A percentile compares a stretch with the other conserved stretches of the same genome.
Conservation (phyloP, 2,797 vertebrate genomes). For the Gouania willdenowi region DNA sequence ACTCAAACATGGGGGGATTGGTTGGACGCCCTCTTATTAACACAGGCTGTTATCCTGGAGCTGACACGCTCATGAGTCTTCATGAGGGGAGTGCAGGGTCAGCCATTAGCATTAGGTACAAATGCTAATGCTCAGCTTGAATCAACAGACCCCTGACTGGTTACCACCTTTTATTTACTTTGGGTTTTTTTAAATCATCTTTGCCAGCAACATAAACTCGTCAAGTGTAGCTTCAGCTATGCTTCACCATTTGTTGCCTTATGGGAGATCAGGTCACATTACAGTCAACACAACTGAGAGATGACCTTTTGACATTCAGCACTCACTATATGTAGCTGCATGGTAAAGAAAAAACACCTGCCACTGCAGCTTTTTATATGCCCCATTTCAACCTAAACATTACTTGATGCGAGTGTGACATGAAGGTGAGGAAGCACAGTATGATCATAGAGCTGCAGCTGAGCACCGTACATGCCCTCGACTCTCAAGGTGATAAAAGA, state of each 20-base stretch:
- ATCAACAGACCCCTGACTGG: slow-evolving; percentile 62
- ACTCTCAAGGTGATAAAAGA: slow-evolving; percentile 77
- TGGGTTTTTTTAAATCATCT: slow-evolving; percentile 40
- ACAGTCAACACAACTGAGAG: slow-evolving; percentile 3
- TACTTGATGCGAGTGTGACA: slow-evolving; percentile 3
- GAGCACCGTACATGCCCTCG: slow-evolving; percentile 23
- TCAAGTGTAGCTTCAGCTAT: slow-evolving; percentile 24
- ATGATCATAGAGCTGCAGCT: slow-evolving; percentile 18
- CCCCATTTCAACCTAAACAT: slow-evolving; percentile 9
- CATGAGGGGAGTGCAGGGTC: slow-evolving; percentile 69
- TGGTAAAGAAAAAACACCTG: slow-evolving; percentile 1
- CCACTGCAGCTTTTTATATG: not conserved
- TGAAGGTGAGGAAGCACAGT: slow-evolving; percentile 16
- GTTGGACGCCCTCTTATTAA: slow-evolving; percentile 71
- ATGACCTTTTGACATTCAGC: slow-evolving; percentile 3
- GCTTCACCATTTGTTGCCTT: slow-evolving; percentile 21
- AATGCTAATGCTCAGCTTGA: slow-evolving; percentile 74
- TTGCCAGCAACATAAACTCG: slow-evolving; percentile 40
- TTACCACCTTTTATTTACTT: slow-evolving; percentile 53
- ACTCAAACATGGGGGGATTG: slow-evolving; percentile 56
- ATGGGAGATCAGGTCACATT: slow-evolving; percentile 1
- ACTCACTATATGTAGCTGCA: not conserved
- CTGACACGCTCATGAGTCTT: slow-evolving; percentile 49
- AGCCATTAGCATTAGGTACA: slow-evolving; percentile 71
- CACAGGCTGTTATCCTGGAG: slow-evolving; percentile 68